A percentile compares a stretch with the other conserved stretches of the same genome.
Evolutionary conservation across 1,140 invertebrate species (phyloP).

Genomic region (Drosophila albomicans): DNA sequence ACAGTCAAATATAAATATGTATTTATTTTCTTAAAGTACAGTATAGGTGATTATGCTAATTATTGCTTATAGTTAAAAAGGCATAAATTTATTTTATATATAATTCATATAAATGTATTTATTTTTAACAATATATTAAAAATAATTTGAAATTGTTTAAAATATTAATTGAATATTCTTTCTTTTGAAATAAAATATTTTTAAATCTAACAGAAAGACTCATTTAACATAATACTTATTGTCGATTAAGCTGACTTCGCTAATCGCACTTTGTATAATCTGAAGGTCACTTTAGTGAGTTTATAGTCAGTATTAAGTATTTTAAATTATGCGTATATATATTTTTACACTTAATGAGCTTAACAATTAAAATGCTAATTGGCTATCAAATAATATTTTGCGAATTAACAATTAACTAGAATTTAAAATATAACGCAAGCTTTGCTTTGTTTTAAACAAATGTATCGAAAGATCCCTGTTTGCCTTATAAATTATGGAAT

Average conservation of each 20-base stretch:
- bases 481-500: conserved; percentile 66
- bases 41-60: not conserved
- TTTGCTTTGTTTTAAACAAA: conserved; percentile 28
- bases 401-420: conserved; percentile 4
- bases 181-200: not conserved
- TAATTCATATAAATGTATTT: conserved; percentile 3
- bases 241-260: not conserved
- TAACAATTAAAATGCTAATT: conserved; percentile 10
- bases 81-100: not conserved
- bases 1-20: not conserved
- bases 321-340: conserved; percentile 19
- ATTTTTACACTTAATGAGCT: conserved; percentile 13
- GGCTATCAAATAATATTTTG: not conserved
- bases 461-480: conserved; percentile 28
- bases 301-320: conserved; percentile 30
- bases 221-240: conserved; percentile 25
- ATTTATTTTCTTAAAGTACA: not conserved
- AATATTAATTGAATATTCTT: conserved; percentile 8
- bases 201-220: not conserved
- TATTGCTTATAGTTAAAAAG: not conserved
- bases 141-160: not conserved
- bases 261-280: conserved; percentile 14
- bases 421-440: conserved; percentile 29
- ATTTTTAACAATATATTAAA: not conserved
- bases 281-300: conserved; percentile 50